Conservation (phyloP, 2,888 invertebrate genomes). For the Dastarcus helophoroides region DNA sequence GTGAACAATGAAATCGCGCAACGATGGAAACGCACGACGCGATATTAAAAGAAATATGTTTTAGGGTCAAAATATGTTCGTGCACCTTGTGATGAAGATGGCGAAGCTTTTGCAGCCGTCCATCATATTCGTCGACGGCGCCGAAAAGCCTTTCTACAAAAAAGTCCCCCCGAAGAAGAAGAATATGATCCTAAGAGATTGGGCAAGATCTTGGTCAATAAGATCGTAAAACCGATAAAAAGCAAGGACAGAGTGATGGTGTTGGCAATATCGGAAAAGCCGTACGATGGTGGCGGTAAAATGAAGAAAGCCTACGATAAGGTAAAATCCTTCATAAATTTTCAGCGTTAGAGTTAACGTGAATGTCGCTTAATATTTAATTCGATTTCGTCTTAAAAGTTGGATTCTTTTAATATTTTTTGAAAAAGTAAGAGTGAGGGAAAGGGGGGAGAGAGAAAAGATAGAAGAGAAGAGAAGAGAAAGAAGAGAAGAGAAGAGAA, state of each 20-base stretch:
- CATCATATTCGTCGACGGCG: constrained; percentile 56
- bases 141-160: constrained; percentile 58
- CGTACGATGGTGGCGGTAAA: constrained; percentile 47
- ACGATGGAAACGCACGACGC: no score
- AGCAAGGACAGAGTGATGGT: constrained; percentile 55
- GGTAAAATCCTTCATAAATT: no score
- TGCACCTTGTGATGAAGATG: constrained; percentile 55
- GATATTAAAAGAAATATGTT: no score
- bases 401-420: no score
- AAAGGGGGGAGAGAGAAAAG: no score
- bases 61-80: constrained; percentile 50
- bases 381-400: no score
- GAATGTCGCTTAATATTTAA: no score
- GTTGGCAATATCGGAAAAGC: constrained; percentile 55
- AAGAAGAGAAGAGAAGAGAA: no score
- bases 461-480: no score
- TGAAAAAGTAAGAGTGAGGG: no score
- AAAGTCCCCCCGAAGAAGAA: constrained; percentile 53
- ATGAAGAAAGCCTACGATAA: constrained; percentile 49
- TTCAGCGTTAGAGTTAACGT: no score
- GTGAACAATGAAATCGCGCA: no score
- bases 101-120: constrained; percentile 58
- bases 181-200: constrained; percentile 56
- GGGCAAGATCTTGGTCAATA: constrained; percentile 54
- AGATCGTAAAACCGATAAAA: constrained; percentile 55